Percentiles rank a stretch among this genome's conserved stretches.
phyloP scores from a whole-genome alignment of 2,113 vertebrate species.

The Eretmochelys imbricata region DNA sequence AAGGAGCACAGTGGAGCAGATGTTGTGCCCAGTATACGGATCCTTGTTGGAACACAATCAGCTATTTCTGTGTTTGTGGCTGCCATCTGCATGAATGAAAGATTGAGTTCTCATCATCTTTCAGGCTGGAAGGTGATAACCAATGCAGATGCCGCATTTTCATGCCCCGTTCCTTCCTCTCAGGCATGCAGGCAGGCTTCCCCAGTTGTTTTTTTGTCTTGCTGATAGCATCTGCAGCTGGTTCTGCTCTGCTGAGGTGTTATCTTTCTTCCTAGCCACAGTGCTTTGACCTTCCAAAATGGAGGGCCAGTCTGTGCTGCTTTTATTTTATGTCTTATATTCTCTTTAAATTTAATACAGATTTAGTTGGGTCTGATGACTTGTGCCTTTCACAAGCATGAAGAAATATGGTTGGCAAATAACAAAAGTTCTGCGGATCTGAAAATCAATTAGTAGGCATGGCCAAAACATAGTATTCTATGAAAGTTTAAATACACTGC shows the following conservation, averaged over 20 bases:
- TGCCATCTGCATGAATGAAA: accelerated
- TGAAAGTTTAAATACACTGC: neutral
- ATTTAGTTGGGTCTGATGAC: neutral
- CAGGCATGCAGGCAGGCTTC: neutral
- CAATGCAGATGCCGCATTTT: neutral
- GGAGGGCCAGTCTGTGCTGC: accelerated
- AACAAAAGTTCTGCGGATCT: neutral
- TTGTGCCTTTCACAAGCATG: neutral
- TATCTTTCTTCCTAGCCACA: neutral
- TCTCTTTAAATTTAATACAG: neutral
- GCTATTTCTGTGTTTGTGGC: neutral
- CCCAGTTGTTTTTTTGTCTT: neutral
- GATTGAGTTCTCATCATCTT: accelerated
- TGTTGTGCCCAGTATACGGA: accelerated
- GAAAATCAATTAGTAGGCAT: neutral
- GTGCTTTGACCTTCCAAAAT: too few species aligned
- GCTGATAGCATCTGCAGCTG: neutral
- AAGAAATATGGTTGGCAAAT: neutral
- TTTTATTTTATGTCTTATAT: neutral
- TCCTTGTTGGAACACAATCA: neutral
- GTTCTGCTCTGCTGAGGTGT: neutral
- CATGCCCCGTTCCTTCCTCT: neutral
- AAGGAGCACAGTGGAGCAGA: neutral
- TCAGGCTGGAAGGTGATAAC: accelerated
- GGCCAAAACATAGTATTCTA: neutral